Evolutionary conservation across 2,888 invertebrate genomes (phyloP), one percentile per base, ranked within the genome.

Genomic region (Thysanoteuthis rhombus): DNA sequence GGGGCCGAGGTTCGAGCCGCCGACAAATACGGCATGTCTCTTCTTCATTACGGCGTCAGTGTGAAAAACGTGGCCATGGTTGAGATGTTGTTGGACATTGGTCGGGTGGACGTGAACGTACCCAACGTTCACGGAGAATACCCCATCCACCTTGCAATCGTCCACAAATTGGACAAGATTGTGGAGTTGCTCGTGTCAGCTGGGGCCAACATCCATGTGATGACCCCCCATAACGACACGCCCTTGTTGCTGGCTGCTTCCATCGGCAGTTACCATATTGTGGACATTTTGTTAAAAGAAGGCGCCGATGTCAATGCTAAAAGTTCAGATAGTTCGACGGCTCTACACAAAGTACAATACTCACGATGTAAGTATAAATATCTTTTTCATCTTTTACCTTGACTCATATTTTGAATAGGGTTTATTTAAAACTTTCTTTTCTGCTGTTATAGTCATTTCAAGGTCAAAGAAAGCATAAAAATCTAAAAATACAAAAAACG

Each of bases 141-240:
- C 8, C 91, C 95, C 22, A 93, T 95, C 22, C 95, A 95, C 92
- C 94, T 95, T 45, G 95, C 95, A 19, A 94, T 95, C 22, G 94
- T 95, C 91, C 95, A 94, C n/a, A 95, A 94, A 75, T 93, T 94
- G 75, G 93, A 94, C 22, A 93, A 92, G 28, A 93, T 95, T 39
- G 94, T 95, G 3, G 94, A 94, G n/a, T 39, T 94, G 36, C 90
- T 95, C 45, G 93, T 95, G n/a, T 89, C 93, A 42, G 94, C 94
- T 58, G 94, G 95, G 40, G 95, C 94, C 19, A 52, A 93, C 32
- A 94, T 95, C 39, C 94, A 95, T 93, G 92, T 52, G n/a, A 90
- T 91, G 93, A 91, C 93, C 19, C 38, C 40, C 5, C 52, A 93
- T n/a, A 93, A 75, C 16, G 94, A 94, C 38, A 90, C 93, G 4